A percentile compares a stretch with the other conserved stretches of the same genome.
Evolutionary conservation across 2,113 vertebrate species (phyloP).

Genomic region (Pollimyrus isidori): DNA sequence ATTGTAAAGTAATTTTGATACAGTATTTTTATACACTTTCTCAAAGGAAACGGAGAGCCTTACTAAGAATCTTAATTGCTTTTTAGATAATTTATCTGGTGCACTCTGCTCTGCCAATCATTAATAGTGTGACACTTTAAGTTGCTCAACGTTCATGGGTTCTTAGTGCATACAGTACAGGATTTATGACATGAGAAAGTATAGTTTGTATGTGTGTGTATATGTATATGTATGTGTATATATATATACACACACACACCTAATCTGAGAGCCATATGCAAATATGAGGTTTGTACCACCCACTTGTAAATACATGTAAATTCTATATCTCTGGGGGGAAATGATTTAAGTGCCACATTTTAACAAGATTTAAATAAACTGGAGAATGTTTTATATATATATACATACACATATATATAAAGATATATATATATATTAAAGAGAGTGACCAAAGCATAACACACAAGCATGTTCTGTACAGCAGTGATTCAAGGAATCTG

Average conservation of each 20-base stretch:
- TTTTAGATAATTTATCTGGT: not conserved
- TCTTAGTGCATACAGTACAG: not conserved
- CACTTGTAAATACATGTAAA: slow-evolving; percentile 30
- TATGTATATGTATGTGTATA: not conserved
- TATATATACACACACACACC: not conserved
- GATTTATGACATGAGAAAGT: not conserved
- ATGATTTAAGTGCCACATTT: slow-evolving; percentile 32
- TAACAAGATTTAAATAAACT: slow-evolving; percentile 32
- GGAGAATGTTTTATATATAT: slow-evolving; percentile 37
- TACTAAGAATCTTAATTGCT: slow-evolving; percentile 3
- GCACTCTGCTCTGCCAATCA: not conserved
- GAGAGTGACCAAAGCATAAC: slow-evolving; percentile 54
- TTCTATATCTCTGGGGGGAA: slow-evolving; percentile 47
- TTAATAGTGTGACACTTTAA: not conserved
- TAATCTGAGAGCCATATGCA: slow-evolving; percentile 8
- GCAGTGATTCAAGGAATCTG: slow-evolving; percentile 4
- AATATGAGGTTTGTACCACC: not conserved
- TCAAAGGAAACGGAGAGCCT: slow-evolving; percentile 8
- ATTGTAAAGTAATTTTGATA: slow-evolving; percentile 17
- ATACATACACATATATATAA: too few relatives aligned
- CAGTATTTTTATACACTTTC: slow-evolving; percentile 14
- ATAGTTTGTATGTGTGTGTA: not conserved
- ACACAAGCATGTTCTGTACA: slow-evolving; percentile 40
- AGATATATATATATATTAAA: slow-evolving; percentile 34
- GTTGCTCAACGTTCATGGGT: not conserved